phyloP scores from a whole-genome alignment of 1,140 invertebrate genomes.

The Neodiprion pinetum region DNA sequence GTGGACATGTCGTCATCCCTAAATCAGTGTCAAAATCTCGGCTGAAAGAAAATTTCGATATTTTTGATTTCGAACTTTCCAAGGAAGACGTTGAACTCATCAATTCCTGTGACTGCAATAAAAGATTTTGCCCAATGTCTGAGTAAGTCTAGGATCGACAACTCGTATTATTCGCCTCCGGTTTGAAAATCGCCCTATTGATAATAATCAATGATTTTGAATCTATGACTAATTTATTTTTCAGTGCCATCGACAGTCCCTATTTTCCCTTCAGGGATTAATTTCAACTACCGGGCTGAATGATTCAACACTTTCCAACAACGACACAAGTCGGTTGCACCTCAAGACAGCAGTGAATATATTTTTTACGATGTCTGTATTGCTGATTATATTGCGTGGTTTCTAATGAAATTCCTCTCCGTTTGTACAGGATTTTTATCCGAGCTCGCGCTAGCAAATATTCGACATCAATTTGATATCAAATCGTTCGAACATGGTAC shows the following conservation, averaged over 20 bases:
- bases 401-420: no score
- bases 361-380: no score
- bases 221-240: background rate
- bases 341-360: no score
- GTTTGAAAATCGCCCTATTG: no score
- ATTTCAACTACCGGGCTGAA: background rate
- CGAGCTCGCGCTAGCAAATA: no score
- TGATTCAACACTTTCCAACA: no score
- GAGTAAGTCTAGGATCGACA: slow-evolving; percentile 33
- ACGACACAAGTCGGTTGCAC: no score
- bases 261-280: background rate
- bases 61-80: slow-evolving; percentile 75
- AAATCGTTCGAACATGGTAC: no score
- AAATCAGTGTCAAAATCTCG: slow-evolving; percentile 73
- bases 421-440: no score
- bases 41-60: slow-evolving; percentile 74
- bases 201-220: background rate
- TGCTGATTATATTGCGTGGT: no score
- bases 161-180: slow-evolving; percentile 16
- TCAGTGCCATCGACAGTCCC: background rate
- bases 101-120: slow-evolving; percentile 47
- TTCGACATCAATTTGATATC: no score
- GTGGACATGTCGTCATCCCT: background rate
- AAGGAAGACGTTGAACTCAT: slow-evolving; percentile 60
- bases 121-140: slow-evolving; percentile 33